phyloP scores from a whole-genome alignment of 2,113 vertebrate species.

The Machaerirhynchus nigripectus region DNA sequence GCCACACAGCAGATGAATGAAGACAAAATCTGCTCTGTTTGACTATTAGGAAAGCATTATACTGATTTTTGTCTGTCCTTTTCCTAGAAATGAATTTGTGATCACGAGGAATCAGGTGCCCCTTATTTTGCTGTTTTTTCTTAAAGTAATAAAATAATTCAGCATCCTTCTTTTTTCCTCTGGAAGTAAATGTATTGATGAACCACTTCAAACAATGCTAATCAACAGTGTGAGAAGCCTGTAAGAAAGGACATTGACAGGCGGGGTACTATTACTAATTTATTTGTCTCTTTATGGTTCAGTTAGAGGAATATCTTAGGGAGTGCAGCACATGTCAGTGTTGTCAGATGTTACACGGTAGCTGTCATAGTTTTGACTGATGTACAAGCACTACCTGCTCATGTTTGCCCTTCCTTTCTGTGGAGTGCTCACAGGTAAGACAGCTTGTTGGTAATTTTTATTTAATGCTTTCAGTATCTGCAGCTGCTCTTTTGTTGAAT shows the following conservation, averaged over 20 bases:
- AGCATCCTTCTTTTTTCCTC: not conserved
- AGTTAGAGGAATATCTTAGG: constrained; percentile 77
- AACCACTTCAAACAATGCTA: constrained; percentile 65
- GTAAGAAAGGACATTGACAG: constrained; percentile 78
- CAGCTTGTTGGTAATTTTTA: constrained; percentile 80
- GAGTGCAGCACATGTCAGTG: constrained; percentile 75
- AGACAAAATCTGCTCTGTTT: constrained; percentile 22
- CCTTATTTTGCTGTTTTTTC: not conserved
- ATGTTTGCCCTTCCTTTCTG: constrained; percentile 84
- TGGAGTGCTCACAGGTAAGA: constrained; percentile 79
- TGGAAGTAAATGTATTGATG: constrained; percentile 51
- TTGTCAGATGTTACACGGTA: constrained; percentile 85
- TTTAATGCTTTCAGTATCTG: constrained; percentile 72
- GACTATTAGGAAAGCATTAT: constrained; percentile 46
- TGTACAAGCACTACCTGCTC: constrained; percentile 76
- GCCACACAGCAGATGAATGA: not conserved
- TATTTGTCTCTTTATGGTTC: constrained; percentile 85
- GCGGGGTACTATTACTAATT: constrained; percentile 86
- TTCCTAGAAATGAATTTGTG: not conserved
- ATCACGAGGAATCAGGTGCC: not conserved
- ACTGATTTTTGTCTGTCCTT: constrained; percentile 50
- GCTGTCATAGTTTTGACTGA: constrained; percentile 88
- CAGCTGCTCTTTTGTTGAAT: constrained; percentile 66
- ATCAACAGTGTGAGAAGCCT: constrained; percentile 69
- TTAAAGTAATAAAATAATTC: constrained; percentile 14